Conservation (phyloP, 2,113 vertebrate species). For the Tetraodon nigroviridis region DNA sequence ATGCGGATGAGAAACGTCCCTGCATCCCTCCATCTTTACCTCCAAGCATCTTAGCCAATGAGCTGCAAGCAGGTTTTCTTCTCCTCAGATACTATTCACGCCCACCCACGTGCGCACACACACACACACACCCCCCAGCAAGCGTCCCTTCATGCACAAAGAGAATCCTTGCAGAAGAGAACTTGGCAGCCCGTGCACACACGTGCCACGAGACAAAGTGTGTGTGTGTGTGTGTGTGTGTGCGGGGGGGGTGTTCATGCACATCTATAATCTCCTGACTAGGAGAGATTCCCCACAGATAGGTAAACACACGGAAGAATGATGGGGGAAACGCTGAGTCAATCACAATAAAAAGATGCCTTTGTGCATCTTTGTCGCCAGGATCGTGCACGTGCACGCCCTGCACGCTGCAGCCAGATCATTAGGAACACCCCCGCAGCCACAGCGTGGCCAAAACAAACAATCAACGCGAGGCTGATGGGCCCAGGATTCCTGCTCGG, state of each 20-base stretch:
- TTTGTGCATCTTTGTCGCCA: neutral
- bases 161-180: slow-evolving; percentile 9
- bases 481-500: too few relatives aligned
- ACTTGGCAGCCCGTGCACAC: slow-evolving; percentile 15
- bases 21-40: slow-evolving; percentile 6
- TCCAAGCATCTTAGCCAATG: slow-evolving; percentile 28
- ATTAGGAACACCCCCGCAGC: too few relatives aligned
- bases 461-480: too few relatives aligned
- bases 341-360: neutral
- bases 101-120: slow-evolving; percentile 23
- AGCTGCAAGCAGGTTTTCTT: slow-evolving; percentile 13
- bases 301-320: neutral
- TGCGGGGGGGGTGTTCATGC: neutral
- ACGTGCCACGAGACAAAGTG: slow-evolving; percentile 7
- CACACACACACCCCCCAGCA: slow-evolving; percentile 6
- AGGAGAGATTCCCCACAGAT: slow-evolving; percentile 5
- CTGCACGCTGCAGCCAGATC: neutral
- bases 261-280: neutral
- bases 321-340: neutral
- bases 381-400: neutral
- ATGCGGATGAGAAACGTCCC: neutral
- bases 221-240: too few relatives aligned
- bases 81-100: slow-evolving; percentile 16
- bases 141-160: slow-evolving; percentile 13
- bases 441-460: too few relatives aligned